Evolutionary conservation across 2,888 invertebrate genomes (phyloP), one percentile per base, ranked within the genome.

Genomic region (Ormia ochracea): DNA sequence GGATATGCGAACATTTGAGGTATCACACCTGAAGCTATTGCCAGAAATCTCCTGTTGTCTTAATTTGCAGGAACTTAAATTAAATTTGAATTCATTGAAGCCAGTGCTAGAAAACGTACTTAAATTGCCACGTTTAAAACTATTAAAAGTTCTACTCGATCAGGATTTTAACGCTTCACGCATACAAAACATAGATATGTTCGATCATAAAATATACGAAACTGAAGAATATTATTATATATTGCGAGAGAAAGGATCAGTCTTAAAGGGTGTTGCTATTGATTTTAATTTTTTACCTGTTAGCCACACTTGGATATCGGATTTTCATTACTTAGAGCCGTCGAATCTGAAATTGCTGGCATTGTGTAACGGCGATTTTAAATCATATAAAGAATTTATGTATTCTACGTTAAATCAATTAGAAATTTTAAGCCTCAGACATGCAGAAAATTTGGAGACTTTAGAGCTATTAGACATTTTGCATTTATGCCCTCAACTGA

Each of bases 261-360:
- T 79, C 0, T 85, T 87, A 19, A 77, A 80, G 3, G 87, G 86
- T 7, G 73, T 87, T 7, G 86, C 86, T 1, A 84, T 87, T 1
- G 87, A 87, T 73, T 86, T 85, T 3, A 84, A 87, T 50, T 87
- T 84, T 23, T 84, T 87, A 84, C 88, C 87, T n/a, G 80, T 80
- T 9, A 63, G 68, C 41, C 33, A 72, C 3, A 80, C 80, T 10
- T 80, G 80, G 1, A 23, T 84, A 6, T 81, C 83, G 1, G 80
- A 80, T 28, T 80, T 80, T 52, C 45, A 56, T 50, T 63, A 45
- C 19, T 21, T 80, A 48, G 68, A 80, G 28, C 76, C 80, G n/a
- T 68, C 61, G 0, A 85, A 85, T 21, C 75, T 87, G 0, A 82
- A 83, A 61, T 80, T 85, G 3, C 80, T 87, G 56, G 87, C 87